Evolutionary conservation across 2,113 vertebrate genomes (phyloP), one percentile per base, ranked within the genome.

Genomic region (Ploceus nigricollis): DNA sequence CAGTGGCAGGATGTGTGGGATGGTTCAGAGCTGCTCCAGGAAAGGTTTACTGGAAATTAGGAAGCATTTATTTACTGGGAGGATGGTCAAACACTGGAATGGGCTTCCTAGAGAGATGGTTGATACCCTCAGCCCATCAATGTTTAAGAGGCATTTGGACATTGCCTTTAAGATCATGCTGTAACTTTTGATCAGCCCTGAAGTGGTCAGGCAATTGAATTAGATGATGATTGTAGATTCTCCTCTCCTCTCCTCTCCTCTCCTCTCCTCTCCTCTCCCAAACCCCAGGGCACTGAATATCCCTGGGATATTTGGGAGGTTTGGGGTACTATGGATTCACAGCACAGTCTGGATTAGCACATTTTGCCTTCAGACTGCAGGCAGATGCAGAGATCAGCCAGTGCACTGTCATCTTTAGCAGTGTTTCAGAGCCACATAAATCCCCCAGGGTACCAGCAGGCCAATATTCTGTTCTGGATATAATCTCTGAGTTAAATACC

Each of bases 401-500:
- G 21, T 1, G 3, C 50, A 21, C 75, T 65, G 4, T 44, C 45
- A 42, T 50, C 64, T 53, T 50, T 12, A 70, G 13, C 12, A 42
- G 42, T 71, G 37, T 87, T 92, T 78, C 53, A 94, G 89, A 87
- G 91, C 20, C 48, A 84, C 40, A 22, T 64, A 75, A 94, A 77
- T 96, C 73, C 57, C 48, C 53, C 53, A 40, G 58, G n/a, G 42
- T 64, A 84, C n/a, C 65, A 87, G 48, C 44, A 76, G 66, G 39
- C 42, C 50, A 35, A 20, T 87, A 24, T 76, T 95, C 70, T 76
- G 44, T 78, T 89, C 73, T 89, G 69, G 70, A 93, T 79, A 87
- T 89, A 69, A 91, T 84, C 64, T 72, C 78, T 80, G 56, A 76
- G 60, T 72, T 90, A 89, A 91, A 69, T 85, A 82, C 70, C n/a